Base-by-base conservation (phyloP, 2,797 vertebrate species). In the Catamblyrhynchus diadema region DNA sequence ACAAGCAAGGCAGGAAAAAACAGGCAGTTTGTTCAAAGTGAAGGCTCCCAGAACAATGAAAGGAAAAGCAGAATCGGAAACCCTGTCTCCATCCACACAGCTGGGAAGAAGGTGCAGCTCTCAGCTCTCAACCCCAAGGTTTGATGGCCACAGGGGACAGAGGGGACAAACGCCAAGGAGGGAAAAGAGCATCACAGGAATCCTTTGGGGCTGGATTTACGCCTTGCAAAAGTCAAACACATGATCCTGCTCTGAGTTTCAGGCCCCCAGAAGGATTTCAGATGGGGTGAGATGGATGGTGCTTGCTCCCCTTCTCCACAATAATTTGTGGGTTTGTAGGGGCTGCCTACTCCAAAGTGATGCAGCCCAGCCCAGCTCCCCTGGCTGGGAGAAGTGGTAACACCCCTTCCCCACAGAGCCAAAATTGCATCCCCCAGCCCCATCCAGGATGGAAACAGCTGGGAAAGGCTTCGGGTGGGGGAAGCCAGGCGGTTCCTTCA, bases 41-140 rank as follows among this genome's bases (percentile, higher is more conserved):
- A 90, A 88, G 86, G 50, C 62, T 92, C 41, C 33, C 42, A 96
- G 94, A 96, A 97, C 97, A 97, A 97, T 95, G 83, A 61, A 96
- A 97, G 97, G 97, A 97, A 97, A 93, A 94, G 95, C 85, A 28
- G 73, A 51, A 56, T 96, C 90, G 90, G 96, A 97, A 97, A 59
- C 90, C 35, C 59, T 0, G 3, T 89, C 90, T 85, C 65, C 64
- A 78, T 93, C 77, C 33, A 48, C 0, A 4, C 85, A 89, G 94
- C 79, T 93, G 93, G 85, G 67, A 95, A 95, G 82, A 95, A 96
- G 78, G 69, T 74, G 70, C 72, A 87, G 88, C 51, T 66, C 88
- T 92, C 2, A 0, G 71, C 67, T 84, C 83, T 77, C 10, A 1
- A 35, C 75, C 81, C 67, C 7, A 6, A 67, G 51, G 51, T 35